Percentiles rank a stretch among this genome's conserved stretches.
Conservation (phyloP, 2,888 invertebrate genomes). For the Drosophila nigritarsus region DNA sequence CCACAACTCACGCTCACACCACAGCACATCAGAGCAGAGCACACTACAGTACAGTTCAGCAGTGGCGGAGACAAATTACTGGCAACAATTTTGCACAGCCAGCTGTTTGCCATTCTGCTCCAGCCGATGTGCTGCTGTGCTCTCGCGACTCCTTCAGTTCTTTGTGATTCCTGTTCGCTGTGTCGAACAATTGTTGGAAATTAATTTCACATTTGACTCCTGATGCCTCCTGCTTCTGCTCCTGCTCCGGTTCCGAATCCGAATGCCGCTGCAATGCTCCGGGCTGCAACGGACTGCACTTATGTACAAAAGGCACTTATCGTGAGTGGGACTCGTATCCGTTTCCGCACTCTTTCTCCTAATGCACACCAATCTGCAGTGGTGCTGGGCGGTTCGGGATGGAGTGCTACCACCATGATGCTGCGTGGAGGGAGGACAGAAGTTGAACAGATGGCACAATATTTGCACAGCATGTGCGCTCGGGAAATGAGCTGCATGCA, state of each 20-base stretch:
- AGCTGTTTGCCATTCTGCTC: slow-evolving; percentile 56
- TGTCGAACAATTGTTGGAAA: slow-evolving; percentile 71
- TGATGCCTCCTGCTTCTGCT: slow-evolving; percentile 31
- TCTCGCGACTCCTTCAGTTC: slow-evolving; percentile 14
- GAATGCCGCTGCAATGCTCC: not conserved
- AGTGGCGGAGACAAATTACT: slow-evolving; percentile 63
- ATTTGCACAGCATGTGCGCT: slow-evolving; percentile 63
- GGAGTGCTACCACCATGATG: not conserved
- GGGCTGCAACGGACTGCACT: slow-evolving; percentile 51
- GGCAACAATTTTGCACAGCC: slow-evolving; percentile 62
- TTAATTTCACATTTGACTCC: slow-evolving; percentile 74
- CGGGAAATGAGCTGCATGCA: slow-evolving; percentile 69
- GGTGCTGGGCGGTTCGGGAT: not conserved
- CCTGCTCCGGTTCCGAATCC: not conserved
- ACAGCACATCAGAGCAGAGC: not conserved
- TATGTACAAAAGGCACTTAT: slow-evolving; percentile 70
- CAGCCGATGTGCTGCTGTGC: not conserved
- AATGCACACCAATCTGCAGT: slow-evolving; percentile 57
- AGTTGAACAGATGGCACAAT: slow-evolving; percentile 47
- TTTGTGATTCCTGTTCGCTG: slow-evolving; percentile 57
- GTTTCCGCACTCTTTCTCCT: slow-evolving; percentile 60
- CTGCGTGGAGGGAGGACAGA: not conserved
- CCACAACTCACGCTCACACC: slow-evolving; percentile 8
- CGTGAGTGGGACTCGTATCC: slow-evolving; percentile 70
- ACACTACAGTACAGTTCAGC: slow-evolving; percentile 4